Base-by-base conservation (phyloP, 2,888 invertebrate genomes). In the Desoria tigrina region DNA sequence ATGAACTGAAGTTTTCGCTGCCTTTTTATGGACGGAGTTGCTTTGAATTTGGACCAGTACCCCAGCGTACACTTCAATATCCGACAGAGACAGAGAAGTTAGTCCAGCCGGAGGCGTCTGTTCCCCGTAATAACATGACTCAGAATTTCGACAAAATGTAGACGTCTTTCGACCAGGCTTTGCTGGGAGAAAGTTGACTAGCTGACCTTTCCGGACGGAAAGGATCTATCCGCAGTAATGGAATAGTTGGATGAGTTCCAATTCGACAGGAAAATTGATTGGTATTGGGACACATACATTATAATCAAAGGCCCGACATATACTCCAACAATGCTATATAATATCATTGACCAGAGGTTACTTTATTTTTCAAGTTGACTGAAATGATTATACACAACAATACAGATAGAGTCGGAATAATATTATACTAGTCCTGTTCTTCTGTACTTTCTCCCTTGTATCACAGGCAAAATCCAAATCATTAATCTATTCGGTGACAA, bases 1-100 rank as follows among this genome's bases (percentile, higher is more conserved):
- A 51, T 55, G 55, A 55, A 55, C 26, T 55, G 21, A 55, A 55
- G 55, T 55, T 55, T 55, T 55, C 21, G 28, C n/a, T 45, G 45
- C 9, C n/a, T 45, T 45, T 45, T 21, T 6, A 45, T 32, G 45
- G 45, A 45, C 4, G 45, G 45, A 45, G 21, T 45, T 45, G 45
- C 9, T 45, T 45, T 16, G 45, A 21, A 16, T 45, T 45, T 16
- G 21, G 45, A 6, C 32, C 32, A 32, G 6, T n/a, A 45, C 45
- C 21, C 45, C 16, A 9, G 45, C 16, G 45, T 45, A 21, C 45
- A 45, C 6, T 45, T 45, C 32, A 7, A 4, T 32, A 32, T 32
- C 32, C 4, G 32, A 32, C 32, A 32, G 32, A 32, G 32, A 32
- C 32, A 32, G 32, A 32, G 32, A 11, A 32, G 32, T 32, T 32